These are phyloP conservation scores for Antheraea pernyi DNA, from an alignment of 1,140 invertebrate species.

Conservation along the genomic window DNA sequence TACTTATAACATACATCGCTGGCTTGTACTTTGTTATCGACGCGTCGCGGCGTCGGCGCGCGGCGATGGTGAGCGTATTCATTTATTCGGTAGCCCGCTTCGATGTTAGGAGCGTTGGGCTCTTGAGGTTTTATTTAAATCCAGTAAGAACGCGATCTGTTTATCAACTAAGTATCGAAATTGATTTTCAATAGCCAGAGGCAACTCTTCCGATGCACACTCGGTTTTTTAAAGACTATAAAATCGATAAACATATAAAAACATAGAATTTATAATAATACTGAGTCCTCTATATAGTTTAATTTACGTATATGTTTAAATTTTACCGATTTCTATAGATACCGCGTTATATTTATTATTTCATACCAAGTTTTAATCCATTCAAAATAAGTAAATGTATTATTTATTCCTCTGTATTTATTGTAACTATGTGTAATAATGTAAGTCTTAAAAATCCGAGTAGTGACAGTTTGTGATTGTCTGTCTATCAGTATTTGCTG, in stretches of 20 bases:
- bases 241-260: too few relatives aligned
- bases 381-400: too few relatives aligned
- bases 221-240: neutral
- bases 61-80: conserved; percentile 22
- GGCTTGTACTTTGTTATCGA: conserved; percentile 46
- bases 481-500: neutral
- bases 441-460: neutral
- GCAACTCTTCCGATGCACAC: neutral
- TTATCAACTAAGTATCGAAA: neutral
- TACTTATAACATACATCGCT: conserved; percentile 29
- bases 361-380: too few relatives aligned
- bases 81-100: neutral
- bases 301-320: too few relatives aligned
- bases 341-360: too few relatives aligned
- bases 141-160: neutral
- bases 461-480: neutral
- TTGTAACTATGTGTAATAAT: neutral
- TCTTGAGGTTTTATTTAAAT: neutral
- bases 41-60: conserved; percentile 14
- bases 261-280: too few relatives aligned
- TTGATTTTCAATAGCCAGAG: neutral
- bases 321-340: too few relatives aligned
- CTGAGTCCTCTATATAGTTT: too few relatives aligned
- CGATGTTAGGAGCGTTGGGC: neutral
- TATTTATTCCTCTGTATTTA: neutral